Evolutionary conservation across 2,113 vertebrate species (phyloP), one percentile per base, ranked within the genome.

Genomic region (Nestor notabilis): DNA sequence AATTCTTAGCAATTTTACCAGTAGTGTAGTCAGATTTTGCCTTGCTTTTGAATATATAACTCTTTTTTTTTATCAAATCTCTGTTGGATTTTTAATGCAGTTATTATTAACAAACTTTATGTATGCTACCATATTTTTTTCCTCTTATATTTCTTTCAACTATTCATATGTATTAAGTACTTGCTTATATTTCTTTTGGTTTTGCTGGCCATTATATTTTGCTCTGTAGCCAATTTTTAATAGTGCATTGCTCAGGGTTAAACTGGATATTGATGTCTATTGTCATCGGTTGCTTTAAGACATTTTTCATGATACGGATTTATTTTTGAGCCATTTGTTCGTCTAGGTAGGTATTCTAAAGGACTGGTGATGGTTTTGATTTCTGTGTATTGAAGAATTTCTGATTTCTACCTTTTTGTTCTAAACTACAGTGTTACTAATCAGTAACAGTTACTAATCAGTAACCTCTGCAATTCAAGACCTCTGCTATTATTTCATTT

Each of bases 191-290:
- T 87, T 75, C 5, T 78, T 93, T 80, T 71, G 76, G 50, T 53
- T 87, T 92, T 93, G 15, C 12, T 94, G 55, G 50, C 63, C 47
- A 44, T 84, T 92, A 53, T 83, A 31, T 90, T 94, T 85, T 91
- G 71, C 71, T 72, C 60, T 47, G 52, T 79, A 91, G 52, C 60
- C 85, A 79, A 49, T 87, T 95, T 92, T 94, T 86, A 74, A 66
- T 29, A 66, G 41, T 35, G 13, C 53, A 46, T 83, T 93, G 18
- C 75, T 90, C 63, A 65, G 66, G 88, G 90, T 95, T 94, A 90
- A 93, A 91, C 96, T 96, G 91, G 89, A 63, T 96, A 87, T 97
- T 91, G 95, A 96, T 97, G 69, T 95, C 24, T 60, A 79, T 60
- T 80, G 50, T 84, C 65, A 90, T 87, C 55, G 83, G 60, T 29